Base-by-base conservation (phyloP, 2,888 invertebrate species). In the Epinotia nisella region DNA sequence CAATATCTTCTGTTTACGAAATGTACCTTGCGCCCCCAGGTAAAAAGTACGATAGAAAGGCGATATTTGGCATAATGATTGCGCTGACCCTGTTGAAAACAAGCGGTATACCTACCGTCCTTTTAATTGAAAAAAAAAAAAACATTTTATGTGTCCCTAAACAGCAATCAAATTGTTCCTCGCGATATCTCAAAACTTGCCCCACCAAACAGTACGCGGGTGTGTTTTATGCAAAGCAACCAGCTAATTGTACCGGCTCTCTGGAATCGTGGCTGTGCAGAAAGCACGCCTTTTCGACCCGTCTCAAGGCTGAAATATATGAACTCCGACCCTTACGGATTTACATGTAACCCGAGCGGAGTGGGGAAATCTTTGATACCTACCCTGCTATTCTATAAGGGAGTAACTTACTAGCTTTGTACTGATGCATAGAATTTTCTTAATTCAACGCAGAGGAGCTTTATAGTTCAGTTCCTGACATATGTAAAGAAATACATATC, bases 211-310 rank as follows among this genome's bases (percentile, higher is more conserved):
- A 49, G 75, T 72, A 75, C 77, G 76, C 81, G 82, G 81, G 77
- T 82, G 84, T 85, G 83, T 87, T 88, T 87, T 87, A 89, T 89
- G 88, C 86, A 88, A 89, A 90, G 84, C 83, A 85, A 84, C 84
- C 80, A 77, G 84, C 87, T 90, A 89, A 90, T 90, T 89, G 87
- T 87, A 80, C 85, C 81, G 80, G 83, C 84, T 85, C 79, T 79
- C 80, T 78, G 80, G 84, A 83, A 81, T 80, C 83, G 85, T 82
- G 81, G 84, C 81, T 79, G 82, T 78, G 82, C 82, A 82, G 82
- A 78, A 81, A 81, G 81, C 80, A 81, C 81, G 84, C 84, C 82
- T 85, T 83, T 82, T 82, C 78, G 80, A 82, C 81, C 72, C 77
- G 77, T 78, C 73, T 75, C 75, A 76, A 76, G 76, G 74, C 75